A percentile compares a stretch with the other conserved stretches of the same genome.
phyloP scores from a whole-genome alignment of 2,113 vertebrate genomes.

The Pavo muticus region DNA sequence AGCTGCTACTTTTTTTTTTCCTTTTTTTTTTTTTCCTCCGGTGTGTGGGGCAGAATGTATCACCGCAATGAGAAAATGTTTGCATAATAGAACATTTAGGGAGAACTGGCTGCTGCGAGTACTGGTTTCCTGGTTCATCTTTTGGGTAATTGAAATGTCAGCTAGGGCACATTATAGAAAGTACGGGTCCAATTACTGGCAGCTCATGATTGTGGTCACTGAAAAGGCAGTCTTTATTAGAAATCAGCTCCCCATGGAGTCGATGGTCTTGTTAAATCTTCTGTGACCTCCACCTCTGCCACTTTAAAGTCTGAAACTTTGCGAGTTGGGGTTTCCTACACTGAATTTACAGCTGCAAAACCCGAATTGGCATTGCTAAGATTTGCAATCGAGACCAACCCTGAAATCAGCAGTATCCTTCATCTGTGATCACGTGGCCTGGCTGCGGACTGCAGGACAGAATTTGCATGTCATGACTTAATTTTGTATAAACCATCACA shows the following conservation, averaged over 20 bases:
- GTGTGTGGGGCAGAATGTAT: not conserved
- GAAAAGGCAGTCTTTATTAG: not conserved
- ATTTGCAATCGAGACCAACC: slow-evolving; percentile 27
- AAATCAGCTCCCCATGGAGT: not conserved
- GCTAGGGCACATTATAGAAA: not conserved
- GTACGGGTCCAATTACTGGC: not conserved
- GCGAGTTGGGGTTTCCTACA: not conserved
- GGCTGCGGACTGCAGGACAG: not conserved
- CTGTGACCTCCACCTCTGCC: not conserved
- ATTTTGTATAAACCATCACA: slow-evolving; percentile 21
- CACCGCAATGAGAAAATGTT: not conserved
- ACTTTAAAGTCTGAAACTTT: not conserved
- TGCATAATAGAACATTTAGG: not conserved
- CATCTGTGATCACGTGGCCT: slow-evolving; percentile 26
- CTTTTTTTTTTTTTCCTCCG: no score
- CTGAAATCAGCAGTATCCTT: slow-evolving; percentile 34
- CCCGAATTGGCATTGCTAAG: not conserved
- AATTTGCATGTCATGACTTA: slow-evolving; percentile 64
- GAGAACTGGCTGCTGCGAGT: not conserved
- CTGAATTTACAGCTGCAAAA: not conserved
- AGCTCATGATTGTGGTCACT: not conserved
- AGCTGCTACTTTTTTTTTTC: not conserved
- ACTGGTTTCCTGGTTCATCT: not conserved
- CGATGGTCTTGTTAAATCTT: not conserved
- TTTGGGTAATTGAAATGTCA: slow-evolving; percentile 17